Evolutionary conservation across 2,113 vertebrate species (phyloP).

Genomic region (Peromyscus polionotus): DNA sequence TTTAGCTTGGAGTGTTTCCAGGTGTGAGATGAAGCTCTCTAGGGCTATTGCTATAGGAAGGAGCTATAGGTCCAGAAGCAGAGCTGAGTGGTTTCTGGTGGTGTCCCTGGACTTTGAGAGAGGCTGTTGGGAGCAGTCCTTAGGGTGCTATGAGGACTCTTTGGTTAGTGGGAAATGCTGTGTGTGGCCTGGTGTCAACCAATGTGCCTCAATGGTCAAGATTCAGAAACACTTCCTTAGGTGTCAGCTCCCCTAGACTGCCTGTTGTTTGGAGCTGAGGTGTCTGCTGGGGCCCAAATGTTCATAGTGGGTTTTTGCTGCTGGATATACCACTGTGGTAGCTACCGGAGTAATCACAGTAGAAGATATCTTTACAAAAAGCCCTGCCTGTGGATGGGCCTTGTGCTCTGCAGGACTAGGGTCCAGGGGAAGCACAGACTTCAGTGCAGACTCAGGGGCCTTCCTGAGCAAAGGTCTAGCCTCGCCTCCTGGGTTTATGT

Average conservation of each 20-base stretch:
- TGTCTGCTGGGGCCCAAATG: fast-evolving
- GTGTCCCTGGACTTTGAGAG: not conserved
- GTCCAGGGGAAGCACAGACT: too few species aligned
- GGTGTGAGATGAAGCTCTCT: not conserved
- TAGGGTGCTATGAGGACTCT: not conserved
- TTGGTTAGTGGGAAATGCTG: not conserved
- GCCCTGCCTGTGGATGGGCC: too few species aligned
- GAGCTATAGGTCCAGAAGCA: too few species aligned
- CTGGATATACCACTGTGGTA: not conserved
- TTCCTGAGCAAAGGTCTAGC: too few species aligned
- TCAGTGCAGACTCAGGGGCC: too few species aligned
- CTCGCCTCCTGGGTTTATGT: too few species aligned
- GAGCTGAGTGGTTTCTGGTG: not conserved
- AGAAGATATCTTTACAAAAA: not conserved
- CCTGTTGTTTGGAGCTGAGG: too few species aligned
- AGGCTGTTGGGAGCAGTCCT: not conserved
- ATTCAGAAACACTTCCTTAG: not conserved
- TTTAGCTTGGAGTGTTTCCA: not conserved
- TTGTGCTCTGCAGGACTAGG: not conserved
- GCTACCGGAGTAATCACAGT: not conserved
- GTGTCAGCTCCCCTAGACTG: not conserved
- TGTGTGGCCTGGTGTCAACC: fast-evolving
- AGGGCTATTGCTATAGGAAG: not conserved
- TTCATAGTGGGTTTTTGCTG: not conserved
- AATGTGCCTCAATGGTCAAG: too few species aligned